A percentile compares a stretch with the other conserved stretches of the same genome.
Conservation (phyloP, 2,797 vertebrate genomes). For the Rhabdophis nuchalis region DNA sequence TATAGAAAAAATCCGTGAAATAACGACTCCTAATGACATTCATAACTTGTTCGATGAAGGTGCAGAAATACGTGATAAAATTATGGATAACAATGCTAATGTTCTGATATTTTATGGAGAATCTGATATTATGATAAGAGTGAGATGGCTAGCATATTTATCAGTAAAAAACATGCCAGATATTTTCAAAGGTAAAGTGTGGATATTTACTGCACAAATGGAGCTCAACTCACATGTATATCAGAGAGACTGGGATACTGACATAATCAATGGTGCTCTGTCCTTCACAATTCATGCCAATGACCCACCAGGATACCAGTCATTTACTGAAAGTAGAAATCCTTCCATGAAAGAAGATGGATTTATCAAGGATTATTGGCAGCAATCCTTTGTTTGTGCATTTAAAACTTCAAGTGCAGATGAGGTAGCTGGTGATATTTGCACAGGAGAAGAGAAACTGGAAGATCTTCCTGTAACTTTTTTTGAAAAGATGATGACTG, state of each 20-base stretch:
- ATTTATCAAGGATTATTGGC: not conserved
- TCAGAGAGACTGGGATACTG: not conserved
- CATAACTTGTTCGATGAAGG: accelerated
- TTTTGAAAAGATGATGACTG: not conserved
- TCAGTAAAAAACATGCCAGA: not conserved
- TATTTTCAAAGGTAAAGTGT: not conserved
- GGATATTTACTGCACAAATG: not conserved
- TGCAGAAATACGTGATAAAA: not conserved
- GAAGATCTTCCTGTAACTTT: not conserved
- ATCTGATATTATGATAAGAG: not conserved
- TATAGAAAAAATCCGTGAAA: not conserved
- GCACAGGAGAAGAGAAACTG: not conserved
- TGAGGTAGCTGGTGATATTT: not conserved
- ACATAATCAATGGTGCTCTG: not conserved
- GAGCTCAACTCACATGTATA: not conserved
- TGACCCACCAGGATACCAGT: not conserved
- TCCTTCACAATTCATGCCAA: not conserved
- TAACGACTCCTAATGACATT: not conserved
- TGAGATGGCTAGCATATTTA: not conserved
- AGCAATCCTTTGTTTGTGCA: not conserved
- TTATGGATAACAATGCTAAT: not conserved
- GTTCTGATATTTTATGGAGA: not conserved
- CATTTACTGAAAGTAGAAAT: not conserved
- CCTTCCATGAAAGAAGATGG: not conserved
- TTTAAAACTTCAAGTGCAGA: not conserved